These are phyloP conservation scores for Morbakka virulenta DNA, from an alignment of 30 jellyfish, hydroid and myxozoan genomes.

Conservation along the genomic window DNA sequence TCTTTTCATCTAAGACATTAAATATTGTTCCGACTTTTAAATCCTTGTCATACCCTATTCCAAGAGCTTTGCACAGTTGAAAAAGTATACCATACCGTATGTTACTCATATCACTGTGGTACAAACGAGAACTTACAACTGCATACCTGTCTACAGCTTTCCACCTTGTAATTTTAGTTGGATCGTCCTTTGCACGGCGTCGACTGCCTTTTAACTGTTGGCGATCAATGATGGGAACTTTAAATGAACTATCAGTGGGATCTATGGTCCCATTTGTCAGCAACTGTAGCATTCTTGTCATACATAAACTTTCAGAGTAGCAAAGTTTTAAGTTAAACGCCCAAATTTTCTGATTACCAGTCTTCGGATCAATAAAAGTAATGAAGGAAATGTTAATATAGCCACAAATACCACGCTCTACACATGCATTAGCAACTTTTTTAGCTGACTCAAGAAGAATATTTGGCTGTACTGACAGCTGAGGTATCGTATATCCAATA, in stretches of 20 bases:
- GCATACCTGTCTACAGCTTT: conserved; percentile 39
- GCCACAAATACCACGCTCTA: conserved; percentile 76
- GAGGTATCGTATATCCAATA: conserved; percentile 89
- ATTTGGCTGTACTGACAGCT: conserved; percentile 73
- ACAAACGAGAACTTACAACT: conserved; percentile 55
- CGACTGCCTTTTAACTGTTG: conserved; percentile 25
- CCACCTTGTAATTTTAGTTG: background rate
- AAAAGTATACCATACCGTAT: conserved; percentile 85
- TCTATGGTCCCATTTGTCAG: conserved; percentile 51
- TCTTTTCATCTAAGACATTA: conserved; percentile 62
- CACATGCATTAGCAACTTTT: conserved; percentile 62
- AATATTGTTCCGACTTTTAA: conserved; percentile 82
- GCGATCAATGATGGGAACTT: conserved; percentile 41
- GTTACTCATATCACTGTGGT: conserved; percentile 70
- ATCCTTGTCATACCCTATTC: conserved; percentile 80
- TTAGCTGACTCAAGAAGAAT: conserved; percentile 20
- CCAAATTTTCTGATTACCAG: conserved; percentile 84
- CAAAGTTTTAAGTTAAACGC: conserved; percentile 72
- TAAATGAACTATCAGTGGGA: conserved; percentile 16
- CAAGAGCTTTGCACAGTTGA: conserved; percentile 89
- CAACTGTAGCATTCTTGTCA: conserved; percentile 31
- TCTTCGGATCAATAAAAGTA: conserved; percentile 72
- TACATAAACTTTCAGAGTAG: conserved; percentile 41
- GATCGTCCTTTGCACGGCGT: conserved; percentile 17
- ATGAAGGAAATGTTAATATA: conserved; percentile 64